Percentiles rank a stretch among this genome's conserved stretches.
These are phyloP conservation scores for Magallana nippona DNA, from an alignment of 2,888 invertebrate genomes.

Conservation along the genomic window DNA sequence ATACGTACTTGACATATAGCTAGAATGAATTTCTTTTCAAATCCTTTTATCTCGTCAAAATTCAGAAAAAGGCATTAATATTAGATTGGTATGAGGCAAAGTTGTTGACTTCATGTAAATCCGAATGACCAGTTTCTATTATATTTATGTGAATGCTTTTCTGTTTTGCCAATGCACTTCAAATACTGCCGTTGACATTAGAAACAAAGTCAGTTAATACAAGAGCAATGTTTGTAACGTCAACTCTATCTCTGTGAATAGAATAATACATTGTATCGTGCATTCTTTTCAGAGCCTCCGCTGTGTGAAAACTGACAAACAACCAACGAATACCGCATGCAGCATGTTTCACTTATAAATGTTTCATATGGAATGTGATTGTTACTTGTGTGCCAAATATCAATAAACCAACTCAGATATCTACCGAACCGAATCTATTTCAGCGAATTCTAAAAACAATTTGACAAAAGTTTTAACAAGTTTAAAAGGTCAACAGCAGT, in stretches of 20 bases:
- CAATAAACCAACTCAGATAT: constrained; percentile 71
- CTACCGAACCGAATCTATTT: constrained; percentile 67
- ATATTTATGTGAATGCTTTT: constrained; percentile 62
- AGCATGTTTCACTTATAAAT: constrained; percentile 59
- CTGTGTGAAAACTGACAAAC: constrained; percentile 75
- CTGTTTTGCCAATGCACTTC: constrained; percentile 62
- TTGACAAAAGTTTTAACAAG: constrained; percentile 67
- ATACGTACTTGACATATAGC: constrained; percentile 60
- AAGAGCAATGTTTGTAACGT: constrained; percentile 68
- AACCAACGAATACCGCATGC: constrained; percentile 60
- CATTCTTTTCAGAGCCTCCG: constrained; percentile 69
- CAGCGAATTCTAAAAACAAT: constrained; percentile 65
- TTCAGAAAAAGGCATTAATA: constrained; percentile 58
- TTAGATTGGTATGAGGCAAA: constrained; percentile 50
- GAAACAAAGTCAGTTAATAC: constrained; percentile 76
- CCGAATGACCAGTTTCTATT: constrained; percentile 63
- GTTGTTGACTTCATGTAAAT: constrained; percentile 64
- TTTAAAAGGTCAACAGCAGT: constrained; percentile 70
- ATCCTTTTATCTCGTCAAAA: constrained; percentile 58
- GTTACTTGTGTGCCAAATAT: constrained; percentile 68
- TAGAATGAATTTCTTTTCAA: constrained; percentile 64
- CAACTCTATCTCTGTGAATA: constrained; percentile 69
- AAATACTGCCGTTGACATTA: constrained; percentile 73
- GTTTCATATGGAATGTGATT: constrained; percentile 70
- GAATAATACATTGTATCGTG: constrained; percentile 65